Evolutionary conservation across 2,888 invertebrate genomes (phyloP).

Genomic region (Acrobasis suavella): DNA sequence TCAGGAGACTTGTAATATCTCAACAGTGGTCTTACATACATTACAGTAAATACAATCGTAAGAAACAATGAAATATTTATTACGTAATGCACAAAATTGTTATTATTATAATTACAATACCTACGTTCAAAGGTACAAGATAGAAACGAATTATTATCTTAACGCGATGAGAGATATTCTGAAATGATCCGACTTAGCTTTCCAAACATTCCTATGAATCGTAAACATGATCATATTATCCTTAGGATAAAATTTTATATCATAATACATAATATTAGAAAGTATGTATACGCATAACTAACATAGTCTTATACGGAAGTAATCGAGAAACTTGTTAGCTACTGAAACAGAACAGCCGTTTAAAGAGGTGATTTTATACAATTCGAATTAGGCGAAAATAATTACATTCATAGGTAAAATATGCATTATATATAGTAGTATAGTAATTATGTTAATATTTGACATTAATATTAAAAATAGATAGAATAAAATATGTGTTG

Average conservation of each 20-base stretch:
- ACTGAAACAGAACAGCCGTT: constrained; percentile 76
- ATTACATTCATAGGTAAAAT: constrained; percentile 81
- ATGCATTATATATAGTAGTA: constrained; percentile 78
- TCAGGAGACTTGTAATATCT: constrained; percentile 65
- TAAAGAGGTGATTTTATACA: constrained; percentile 80
- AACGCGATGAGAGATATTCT: constrained; percentile 80
- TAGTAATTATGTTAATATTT: constrained; percentile 81
- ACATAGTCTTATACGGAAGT: constrained; percentile 80
- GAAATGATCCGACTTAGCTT: constrained; percentile 77
- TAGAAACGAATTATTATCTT: constrained; percentile 80
- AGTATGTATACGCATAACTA: constrained; percentile 80
- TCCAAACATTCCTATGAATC: constrained; percentile 74
- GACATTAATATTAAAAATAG: constrained; percentile 82
- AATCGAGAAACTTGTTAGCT: constrained; percentile 75
- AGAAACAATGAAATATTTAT: constrained; percentile 81
- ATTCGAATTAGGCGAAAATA: constrained; percentile 82
- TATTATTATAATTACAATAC: constrained; percentile 81
- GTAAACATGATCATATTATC: constrained; percentile 78
- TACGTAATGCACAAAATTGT: constrained; percentile 81
- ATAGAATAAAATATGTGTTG: constrained; percentile 81
- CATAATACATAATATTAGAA: constrained; percentile 80
- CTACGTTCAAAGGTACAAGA: constrained; percentile 80
- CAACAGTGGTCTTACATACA: constrained; percentile 79
- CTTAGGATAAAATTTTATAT: constrained; percentile 81
- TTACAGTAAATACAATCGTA: constrained; percentile 80